Percentiles rank a stretch among this genome's conserved stretches.
These are phyloP conservation scores for Icerya purchasi DNA, from an alignment of 2,888 invertebrate genomes.

Conservation along the genomic window DNA sequence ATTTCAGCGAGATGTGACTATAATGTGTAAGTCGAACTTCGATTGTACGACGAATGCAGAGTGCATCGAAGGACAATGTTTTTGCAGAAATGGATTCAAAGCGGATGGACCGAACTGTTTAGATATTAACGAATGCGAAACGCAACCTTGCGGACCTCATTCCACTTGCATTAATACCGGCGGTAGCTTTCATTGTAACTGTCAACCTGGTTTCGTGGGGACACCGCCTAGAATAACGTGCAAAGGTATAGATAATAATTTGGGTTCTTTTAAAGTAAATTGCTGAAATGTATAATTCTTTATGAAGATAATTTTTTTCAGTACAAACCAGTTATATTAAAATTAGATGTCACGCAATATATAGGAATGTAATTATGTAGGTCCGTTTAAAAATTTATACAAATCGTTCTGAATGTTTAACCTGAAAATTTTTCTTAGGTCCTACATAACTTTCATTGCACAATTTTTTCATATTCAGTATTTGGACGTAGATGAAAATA, in stretches of 20 bases:
- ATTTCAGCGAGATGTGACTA: slow-evolving; percentile 55
- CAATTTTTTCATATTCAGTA: no score
- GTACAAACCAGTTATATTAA: no score
- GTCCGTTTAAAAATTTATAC: no score
- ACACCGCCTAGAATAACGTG: slow-evolving; percentile 57
- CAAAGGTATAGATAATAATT: slow-evolving; percentile 40
- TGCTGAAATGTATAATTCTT: no score
- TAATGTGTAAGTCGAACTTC: slow-evolving; percentile 63
- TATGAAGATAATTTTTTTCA: no score
- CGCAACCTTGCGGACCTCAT: slow-evolving; percentile 46
- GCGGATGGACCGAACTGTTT: slow-evolving; percentile 56
- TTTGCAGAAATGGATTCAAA: slow-evolving; percentile 68
- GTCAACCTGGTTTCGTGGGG: slow-evolving; percentile 59
- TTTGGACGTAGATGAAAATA: no score
- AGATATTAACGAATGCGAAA: slow-evolving; percentile 59
- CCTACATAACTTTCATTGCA: no score
- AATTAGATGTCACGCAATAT: no score
- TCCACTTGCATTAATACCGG: slow-evolving; percentile 56
- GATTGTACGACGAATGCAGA: slow-evolving; percentile 83
- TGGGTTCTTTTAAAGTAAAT: no score
- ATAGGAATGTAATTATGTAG: no score
- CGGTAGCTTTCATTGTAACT: slow-evolving; percentile 63
- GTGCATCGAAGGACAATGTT: slow-evolving; percentile 70
- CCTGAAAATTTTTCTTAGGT: no score
- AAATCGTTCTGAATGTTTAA: no score